Evolutionary conservation across 2,888 invertebrate species (phyloP), one percentile per base, ranked within the genome.

Genomic region (Spilosoma lubricipeda): DNA sequence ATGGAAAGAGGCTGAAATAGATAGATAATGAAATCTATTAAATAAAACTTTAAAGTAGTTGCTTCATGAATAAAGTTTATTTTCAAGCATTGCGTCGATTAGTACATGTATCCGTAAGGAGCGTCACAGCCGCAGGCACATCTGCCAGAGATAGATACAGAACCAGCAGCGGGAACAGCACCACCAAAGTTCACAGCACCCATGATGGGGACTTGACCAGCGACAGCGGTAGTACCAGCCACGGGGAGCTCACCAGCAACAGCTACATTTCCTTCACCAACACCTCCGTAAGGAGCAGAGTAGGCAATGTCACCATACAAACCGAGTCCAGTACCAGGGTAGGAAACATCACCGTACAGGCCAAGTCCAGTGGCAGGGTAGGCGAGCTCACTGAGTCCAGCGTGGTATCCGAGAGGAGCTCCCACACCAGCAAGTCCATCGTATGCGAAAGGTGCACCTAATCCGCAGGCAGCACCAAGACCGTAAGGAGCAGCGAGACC

Each of bases 161-260:
- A 71, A n/a, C 89, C 89, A 73, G 82, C 84, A 48, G 89, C 89
- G 42, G 82, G 76, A 18, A 89, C 88, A 39, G 85, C 82, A 13
- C 90, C 82, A 20, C 87, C 64, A 85, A 81, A 81, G 30, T 73
- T 80, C 45, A 89, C 89, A 63, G 85, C 84, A 33, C 82, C 82
- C 73, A 78, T 83, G 74, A 88, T 87, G 7, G 89, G 88, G 23
- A 89, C 86, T 71, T 84, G 84, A 59, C 88, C 88, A n/a, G 82
- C 81, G 42, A 89, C 82, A 15, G 84, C 77, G 5, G 88, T 87
- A 30, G 77, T 79, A 23, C 89, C 89, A 69, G 77, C 80, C 45
- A 89, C 85, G 20, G 80, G 84, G 77, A 89, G 81, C 77, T 89
- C 86, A 11, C 88, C 88, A 33, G 78, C 80, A 65, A 87, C 87